Base-by-base conservation (phyloP, 2,113 vertebrate genomes). In the Pteruthius melanotis region DNA sequence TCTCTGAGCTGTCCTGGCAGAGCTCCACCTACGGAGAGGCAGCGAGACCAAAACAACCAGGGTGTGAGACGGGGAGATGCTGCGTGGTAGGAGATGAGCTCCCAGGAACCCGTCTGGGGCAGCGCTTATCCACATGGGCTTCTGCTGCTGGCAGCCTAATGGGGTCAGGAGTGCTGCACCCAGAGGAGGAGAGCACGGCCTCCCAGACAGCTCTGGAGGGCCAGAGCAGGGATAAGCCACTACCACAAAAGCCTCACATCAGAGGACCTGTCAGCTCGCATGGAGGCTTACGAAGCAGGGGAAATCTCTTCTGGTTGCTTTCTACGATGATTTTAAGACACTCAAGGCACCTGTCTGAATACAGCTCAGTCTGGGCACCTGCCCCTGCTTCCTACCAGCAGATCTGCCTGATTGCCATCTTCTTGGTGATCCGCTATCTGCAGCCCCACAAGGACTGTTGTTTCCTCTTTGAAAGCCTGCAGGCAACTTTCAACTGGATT, bases 301-400 rank as follows among this genome's bases (percentile, higher is more conserved):
- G 42, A 53, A 82, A 86, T 35, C 30, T 89, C 59, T 78, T 68
- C 33, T 35, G 44, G 6, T 50, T 37, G 35, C 33, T 79, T 52
- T 71, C 64, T 75, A 9, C 42, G 42, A 3, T 19, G 27, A 52
- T 89, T 91, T 91, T 85, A 76, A 50, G 40, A 28, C 11, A 54
- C 0, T 0, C 21, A 26, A 59, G 11, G 31, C 49, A 54, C 16
- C 13, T 2, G 0, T 71, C n/a, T 60, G 80, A 80, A 61, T 27
- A 35, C 3, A 69, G 56, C 57, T 84, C 33, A 9, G 13, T 44
- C 56, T 69, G 68, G n/a, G 40, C 23, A 31, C 33, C 69, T 0
- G 0, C 20, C 49, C 87, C 53, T 84, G 65, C 37, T 77, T 94
- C 70, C 61, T 63, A 42, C 39, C 44, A 82, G 68, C 30, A 72